Percentiles rank a stretch among this genome's conserved stretches.
These are phyloP conservation scores for Lepidocyrtinus sp. DNA, from an alignment of 2,888 invertebrate genomes.

Conservation along the genomic window DNA sequence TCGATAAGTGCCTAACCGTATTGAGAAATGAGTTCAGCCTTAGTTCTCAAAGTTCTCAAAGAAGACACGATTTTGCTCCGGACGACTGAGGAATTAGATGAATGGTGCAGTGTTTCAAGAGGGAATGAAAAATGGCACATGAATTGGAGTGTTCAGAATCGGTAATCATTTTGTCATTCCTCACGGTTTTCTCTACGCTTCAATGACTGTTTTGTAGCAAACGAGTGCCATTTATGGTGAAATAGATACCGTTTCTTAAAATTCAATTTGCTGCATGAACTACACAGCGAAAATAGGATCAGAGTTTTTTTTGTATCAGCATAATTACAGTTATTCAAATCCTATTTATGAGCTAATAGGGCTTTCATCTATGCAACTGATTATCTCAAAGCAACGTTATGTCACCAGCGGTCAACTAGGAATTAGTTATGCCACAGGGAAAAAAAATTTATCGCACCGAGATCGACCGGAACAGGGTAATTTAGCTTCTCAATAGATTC, in stretches of 20 bases:
- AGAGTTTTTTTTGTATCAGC: background rate
- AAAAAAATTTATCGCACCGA: slow-evolving; percentile 34
- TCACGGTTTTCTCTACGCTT: background rate
- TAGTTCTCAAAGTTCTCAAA: background rate
- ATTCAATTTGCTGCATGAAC: background rate
- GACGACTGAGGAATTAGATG: background rate
- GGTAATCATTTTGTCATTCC: background rate
- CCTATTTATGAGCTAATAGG: background rate
- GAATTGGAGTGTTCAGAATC: background rate
- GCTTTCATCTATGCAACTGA: background rate
- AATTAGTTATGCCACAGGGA: slow-evolving; percentile 47
- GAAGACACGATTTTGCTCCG: background rate
- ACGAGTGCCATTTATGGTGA: background rate
- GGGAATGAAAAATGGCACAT: background rate
- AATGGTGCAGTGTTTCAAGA: background rate
- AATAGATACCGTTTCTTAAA: background rate
- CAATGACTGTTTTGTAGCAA: background rate
- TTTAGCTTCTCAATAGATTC: slow-evolving; percentile 17
- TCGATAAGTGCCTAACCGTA: background rate
- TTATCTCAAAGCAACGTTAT: slow-evolving; percentile 1
- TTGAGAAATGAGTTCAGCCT: background rate
- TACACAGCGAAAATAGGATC: background rate
- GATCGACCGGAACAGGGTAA: slow-evolving; percentile 34
- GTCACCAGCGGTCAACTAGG: slow-evolving; percentile 43
- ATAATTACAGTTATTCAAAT: background rate